Evolutionary conservation across 2,113 vertebrate species (phyloP).

Genomic region (Micromys minutus): DNA sequence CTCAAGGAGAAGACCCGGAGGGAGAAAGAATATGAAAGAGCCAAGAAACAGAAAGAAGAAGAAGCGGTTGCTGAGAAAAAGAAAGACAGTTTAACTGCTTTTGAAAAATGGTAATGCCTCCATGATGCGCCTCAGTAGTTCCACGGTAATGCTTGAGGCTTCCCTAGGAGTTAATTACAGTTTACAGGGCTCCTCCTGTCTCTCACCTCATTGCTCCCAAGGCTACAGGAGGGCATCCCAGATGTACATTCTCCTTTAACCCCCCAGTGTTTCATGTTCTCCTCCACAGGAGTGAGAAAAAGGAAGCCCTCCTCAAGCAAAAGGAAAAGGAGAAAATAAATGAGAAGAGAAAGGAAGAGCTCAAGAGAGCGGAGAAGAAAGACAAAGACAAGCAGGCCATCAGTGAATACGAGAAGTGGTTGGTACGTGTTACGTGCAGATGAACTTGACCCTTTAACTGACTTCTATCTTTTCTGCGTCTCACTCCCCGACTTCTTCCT

Average conservation of each 20-base stretch:
- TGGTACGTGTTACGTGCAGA: slow-evolving; percentile 86
- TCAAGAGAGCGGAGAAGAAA: slow-evolving; percentile 88
- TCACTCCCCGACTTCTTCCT: background rate
- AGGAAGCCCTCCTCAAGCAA: slow-evolving; percentile 88
- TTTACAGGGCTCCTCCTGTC: background rate
- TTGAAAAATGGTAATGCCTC: slow-evolving; percentile 90
- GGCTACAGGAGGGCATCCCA: background rate
- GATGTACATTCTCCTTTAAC: slow-evolving; percentile 2
- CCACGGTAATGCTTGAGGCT: background rate
- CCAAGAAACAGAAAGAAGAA: slow-evolving; percentile 87
- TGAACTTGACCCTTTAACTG: background rate
- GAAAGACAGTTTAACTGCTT: slow-evolving; percentile 85
- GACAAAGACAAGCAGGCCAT: slow-evolving; percentile 90
- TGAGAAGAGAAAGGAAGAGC: slow-evolving; percentile 85
- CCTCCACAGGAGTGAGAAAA: slow-evolving; percentile 89
- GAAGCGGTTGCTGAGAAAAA: slow-evolving; percentile 88
- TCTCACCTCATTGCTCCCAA: background rate
- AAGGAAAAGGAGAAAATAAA: slow-evolving; percentile 84
- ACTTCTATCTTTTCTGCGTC: background rate
- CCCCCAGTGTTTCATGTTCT: slow-evolving; percentile 21
- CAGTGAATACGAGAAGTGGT: slow-evolving; percentile 92
- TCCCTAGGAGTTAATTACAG: background rate
- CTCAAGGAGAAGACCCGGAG: slow-evolving; percentile 88
- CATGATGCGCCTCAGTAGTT: background rate
- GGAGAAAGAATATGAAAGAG: slow-evolving; percentile 87